phyloP scores from a whole-genome alignment of 1,140 invertebrate species.

The Acyrthosiphon pisum region DNA sequence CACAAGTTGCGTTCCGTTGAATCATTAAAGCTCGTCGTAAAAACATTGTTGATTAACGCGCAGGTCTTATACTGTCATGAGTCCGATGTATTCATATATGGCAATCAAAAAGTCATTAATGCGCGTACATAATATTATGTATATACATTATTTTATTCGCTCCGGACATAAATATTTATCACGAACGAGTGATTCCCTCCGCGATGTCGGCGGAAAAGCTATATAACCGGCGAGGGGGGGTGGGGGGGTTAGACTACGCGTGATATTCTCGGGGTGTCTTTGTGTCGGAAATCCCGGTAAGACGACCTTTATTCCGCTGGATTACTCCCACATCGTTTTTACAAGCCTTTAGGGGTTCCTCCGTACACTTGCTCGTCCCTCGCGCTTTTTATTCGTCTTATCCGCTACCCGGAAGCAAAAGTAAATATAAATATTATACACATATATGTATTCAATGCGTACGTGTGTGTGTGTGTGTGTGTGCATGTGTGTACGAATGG shows the following conservation, averaged over 20 bases:
- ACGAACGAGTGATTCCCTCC: not conserved
- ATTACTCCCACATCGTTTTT: conserved; percentile 34
- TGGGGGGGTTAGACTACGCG: not conserved
- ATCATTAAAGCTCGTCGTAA: conserved; percentile 10
- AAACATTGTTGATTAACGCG: conserved; percentile 9
- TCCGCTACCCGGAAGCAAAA: not conserved
- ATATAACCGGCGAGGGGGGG: not conserved
- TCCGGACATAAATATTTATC: conserved; percentile 45
- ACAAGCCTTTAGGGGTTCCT: not conserved
- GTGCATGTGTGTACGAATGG: not conserved
- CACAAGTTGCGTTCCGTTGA: not conserved
- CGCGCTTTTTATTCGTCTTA: not conserved
- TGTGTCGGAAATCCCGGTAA: conserved; percentile 32
- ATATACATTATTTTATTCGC: not conserved
- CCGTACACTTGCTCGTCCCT: not conserved
- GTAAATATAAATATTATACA: not conserved
- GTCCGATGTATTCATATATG: not conserved
- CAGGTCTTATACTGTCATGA: not conserved
- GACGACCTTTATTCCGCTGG: conserved; percentile 20
- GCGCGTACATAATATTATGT: not conserved
- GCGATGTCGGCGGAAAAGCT: not conserved
- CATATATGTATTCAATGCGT: not conserved
- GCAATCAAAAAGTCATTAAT: conserved; percentile 48
- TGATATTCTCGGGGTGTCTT: not conserved
- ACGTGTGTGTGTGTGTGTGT: not conserved